Conservation (phyloP, 2,113 vertebrate genomes). For the Brachypodius melanocephalos region DNA sequence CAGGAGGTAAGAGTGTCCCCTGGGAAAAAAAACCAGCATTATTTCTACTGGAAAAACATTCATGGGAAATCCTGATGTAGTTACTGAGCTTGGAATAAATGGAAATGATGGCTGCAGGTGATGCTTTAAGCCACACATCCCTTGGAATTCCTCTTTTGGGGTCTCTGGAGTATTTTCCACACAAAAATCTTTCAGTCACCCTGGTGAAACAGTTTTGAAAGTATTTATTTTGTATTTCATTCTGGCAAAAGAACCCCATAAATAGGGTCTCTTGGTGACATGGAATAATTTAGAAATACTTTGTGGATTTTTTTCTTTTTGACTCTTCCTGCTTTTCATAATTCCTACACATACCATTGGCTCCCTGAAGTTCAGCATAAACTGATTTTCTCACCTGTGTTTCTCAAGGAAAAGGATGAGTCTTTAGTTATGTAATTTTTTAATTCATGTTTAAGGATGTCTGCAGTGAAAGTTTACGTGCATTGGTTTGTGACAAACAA, state of each 20-base stretch:
- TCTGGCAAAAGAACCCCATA: neutral
- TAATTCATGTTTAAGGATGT: neutral
- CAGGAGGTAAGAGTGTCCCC: conserved; percentile 78
- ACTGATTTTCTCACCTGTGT: neutral
- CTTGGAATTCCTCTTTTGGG: neutral
- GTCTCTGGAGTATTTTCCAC: neutral
- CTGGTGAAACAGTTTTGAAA: neutral
- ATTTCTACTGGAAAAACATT: neutral
- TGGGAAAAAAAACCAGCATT: accelerated
- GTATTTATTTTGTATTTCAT: neutral
- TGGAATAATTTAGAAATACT: neutral
- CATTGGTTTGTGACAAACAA: neutral
- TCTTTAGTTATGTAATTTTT: neutral
- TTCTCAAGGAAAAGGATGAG: neutral
- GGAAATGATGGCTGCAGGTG: neutral
- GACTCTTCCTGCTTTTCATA: neutral
- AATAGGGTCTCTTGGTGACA: neutral
- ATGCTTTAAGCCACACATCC: neutral
- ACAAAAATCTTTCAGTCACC: neutral
- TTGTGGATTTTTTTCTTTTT: neutral
- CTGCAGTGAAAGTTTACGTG: neutral
- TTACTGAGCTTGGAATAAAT: neutral
- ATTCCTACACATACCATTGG: accelerated
- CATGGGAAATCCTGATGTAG: accelerated
- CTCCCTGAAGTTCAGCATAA: neutral